These are phyloP conservation scores for Zalophus californianus DNA, from an alignment of 2,797 vertebrate species.

Conservation along the genomic window DNA sequence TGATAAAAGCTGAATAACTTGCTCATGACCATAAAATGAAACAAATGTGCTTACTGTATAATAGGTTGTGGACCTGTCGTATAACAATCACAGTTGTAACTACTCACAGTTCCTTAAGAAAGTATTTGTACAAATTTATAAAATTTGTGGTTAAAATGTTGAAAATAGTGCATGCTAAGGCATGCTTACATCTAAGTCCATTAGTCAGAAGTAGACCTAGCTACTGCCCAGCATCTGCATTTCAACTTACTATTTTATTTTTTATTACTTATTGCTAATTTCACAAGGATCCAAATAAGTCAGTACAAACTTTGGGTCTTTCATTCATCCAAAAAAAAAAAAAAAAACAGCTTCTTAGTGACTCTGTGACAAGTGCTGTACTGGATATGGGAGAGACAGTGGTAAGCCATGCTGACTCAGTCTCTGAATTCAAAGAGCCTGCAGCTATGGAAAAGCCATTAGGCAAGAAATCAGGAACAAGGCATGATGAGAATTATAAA, in stretches of 20 bases:
- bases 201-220: background rate
- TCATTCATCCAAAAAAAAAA: background rate
- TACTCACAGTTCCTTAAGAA: background rate
- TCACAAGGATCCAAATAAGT: background rate
- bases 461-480: slow-evolving; percentile 1
- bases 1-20: background rate
- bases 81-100: background rate
- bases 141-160: background rate
- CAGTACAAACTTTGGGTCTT: background rate
- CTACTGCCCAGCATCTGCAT: background rate
- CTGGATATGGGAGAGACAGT: background rate
- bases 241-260: background rate
- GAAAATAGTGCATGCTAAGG: background rate
- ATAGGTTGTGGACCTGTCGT: background rate
- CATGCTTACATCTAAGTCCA: background rate
- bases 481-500: background rate
- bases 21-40: background rate
- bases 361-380: background rate
- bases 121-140: background rate
- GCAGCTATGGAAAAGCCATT: background rate
- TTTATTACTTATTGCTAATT: background rate
- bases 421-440: background rate
- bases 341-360: background rate
- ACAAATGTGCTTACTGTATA: background rate
- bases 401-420: background rate